Evolutionary conservation across 2,113 vertebrate genomes (phyloP).

Genomic region (Solenodon paradoxus): DNA sequence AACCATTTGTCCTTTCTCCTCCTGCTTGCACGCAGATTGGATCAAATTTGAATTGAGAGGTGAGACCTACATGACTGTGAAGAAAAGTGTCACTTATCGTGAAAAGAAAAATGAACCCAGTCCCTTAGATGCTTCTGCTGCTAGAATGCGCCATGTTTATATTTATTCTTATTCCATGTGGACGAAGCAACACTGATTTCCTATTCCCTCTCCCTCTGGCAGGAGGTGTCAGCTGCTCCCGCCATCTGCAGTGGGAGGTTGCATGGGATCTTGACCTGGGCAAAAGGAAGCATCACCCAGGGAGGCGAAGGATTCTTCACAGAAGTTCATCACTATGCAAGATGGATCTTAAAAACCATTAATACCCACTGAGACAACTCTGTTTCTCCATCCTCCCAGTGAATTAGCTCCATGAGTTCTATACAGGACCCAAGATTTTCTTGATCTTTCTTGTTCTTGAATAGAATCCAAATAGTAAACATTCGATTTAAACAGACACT

Average conservation of each 20-base stretch:
- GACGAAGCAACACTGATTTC: not conserved
- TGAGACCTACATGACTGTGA: not conserved
- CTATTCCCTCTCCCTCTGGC: not conserved
- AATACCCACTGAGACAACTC: not conserved
- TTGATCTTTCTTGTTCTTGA: not conserved
- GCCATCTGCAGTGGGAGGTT: slow-evolving; percentile 63
- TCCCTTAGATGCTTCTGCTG: not conserved
- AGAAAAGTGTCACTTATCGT: not conserved
- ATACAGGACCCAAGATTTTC: not conserved
- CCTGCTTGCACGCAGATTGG: not conserved
- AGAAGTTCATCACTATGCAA: slow-evolving; percentile 45
- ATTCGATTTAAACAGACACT: not conserved
- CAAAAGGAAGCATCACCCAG: slow-evolving; percentile 37
- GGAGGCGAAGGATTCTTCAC: slow-evolving; percentile 67
- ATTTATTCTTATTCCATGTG: not conserved
- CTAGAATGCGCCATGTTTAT: not conserved
- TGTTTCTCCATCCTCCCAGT: rapidly evolving
- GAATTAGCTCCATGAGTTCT: not conserved
- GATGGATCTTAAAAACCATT: slow-evolving; percentile 62
- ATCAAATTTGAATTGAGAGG: not conserved
- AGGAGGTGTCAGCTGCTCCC: slow-evolving; percentile 69
- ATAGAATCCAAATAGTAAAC: not conserved
- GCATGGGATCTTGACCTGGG: slow-evolving; percentile 63
- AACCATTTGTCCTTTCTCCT: not conserved
- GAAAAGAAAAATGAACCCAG: not conserved